Evolutionary conservation across 2,113 vertebrate genomes (phyloP).

Genomic region (Caracal caracal): DNA sequence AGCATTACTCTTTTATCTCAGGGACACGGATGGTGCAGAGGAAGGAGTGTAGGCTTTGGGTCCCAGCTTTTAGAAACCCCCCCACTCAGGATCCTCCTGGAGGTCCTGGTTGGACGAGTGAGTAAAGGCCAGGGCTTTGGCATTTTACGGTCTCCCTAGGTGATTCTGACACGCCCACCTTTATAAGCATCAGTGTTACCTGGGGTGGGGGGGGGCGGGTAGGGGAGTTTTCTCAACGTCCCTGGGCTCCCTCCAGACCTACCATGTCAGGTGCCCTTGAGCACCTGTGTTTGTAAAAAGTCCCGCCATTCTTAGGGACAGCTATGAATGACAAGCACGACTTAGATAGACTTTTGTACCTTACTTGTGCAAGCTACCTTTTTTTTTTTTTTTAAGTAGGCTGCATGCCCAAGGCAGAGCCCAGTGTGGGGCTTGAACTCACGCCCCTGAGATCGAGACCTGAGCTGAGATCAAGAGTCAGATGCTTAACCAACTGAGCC

Average conservation of each 20-base stretch:
- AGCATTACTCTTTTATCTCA: background rate
- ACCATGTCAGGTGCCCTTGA: background rate
- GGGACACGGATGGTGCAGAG: background rate
- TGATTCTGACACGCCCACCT: background rate
- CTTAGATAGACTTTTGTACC: background rate
- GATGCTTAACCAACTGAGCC: too few relatives aligned
- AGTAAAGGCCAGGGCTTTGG: background rate
- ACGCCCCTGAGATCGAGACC: too few relatives aligned
- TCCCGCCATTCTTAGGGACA: background rate
- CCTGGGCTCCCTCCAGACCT: background rate
- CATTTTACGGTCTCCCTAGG: background rate
- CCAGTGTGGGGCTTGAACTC: too few relatives aligned
- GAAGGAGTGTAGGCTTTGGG: background rate
- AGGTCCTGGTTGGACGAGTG: background rate
- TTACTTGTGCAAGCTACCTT: background rate
- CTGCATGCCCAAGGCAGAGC: too few relatives aligned
- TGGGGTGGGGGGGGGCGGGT: too few relatives aligned
- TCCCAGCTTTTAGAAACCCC: background rate
- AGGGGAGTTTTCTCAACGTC: background rate
- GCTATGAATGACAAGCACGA: rapidly evolving
- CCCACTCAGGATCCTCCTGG: background rate
- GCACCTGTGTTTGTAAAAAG: background rate
- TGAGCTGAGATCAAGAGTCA: too few relatives aligned
- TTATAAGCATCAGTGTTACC: background rate
- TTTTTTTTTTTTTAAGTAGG: background rate